Base-by-base conservation (phyloP, 2,888 invertebrate genomes). In the Lithophane leautieri region DNA sequence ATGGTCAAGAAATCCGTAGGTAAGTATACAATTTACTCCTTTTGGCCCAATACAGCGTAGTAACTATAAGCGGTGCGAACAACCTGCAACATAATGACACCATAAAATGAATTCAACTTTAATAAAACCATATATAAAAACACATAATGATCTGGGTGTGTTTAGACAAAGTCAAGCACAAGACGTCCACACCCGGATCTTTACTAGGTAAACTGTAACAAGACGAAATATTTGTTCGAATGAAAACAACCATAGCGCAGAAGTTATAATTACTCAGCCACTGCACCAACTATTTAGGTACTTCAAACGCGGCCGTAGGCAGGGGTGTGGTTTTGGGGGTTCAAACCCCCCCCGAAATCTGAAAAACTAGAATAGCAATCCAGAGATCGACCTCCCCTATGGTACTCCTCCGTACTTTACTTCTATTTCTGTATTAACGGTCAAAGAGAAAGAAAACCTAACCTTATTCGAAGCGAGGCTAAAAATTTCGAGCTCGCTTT, bases 1-100 rank as follows among this genome's bases (percentile, higher is more conserved):
- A 56, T 34, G 16, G 4, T 4, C 4, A 34, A 54, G 16, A 47
- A n/a, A 14, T 8, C 7, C 2, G 1, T 25, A 11, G 9, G 28
- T 25, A 22, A 3, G 25, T 25, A 0, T 50, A 12, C 1, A 34
- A 14, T 50, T 78, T 78, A 77, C 50, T 85, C 79, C 73, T 80
- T 88, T 66, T 89, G 89, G 8, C 92, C 88, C 61, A 95, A 83
- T 22, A 95, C 92, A 3, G 95, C 95, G 63, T 94, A 95, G 75
- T 92, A 94, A 78, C 94, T 95, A 81, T 95, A 95, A 2, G 95
- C 95, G 9, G 94, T 85, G 19, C 94, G 93, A 9, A 95, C 83
- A 14, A 95, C 91, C 95, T 95, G 93, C 16, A 92, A 93, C 72
- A 65, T 76, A 82, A 70, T 63, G 28, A 58, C 14, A 58, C 8